Evolutionary conservation across 2,113 vertebrate species (phyloP).

Genomic region (Chlamydotis undulata): DNA sequence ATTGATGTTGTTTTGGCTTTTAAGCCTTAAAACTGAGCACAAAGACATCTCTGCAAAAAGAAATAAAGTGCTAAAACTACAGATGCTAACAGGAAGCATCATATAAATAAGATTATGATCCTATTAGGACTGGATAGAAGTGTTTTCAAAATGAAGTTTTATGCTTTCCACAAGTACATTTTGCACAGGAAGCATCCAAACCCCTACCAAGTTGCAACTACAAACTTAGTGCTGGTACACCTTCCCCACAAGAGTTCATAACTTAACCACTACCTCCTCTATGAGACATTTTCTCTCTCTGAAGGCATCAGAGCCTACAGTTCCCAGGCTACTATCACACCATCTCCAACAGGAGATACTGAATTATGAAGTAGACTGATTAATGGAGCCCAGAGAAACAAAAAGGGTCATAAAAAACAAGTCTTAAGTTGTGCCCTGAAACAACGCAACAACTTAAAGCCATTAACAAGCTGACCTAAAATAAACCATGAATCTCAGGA

Average conservation of each 20-base stretch:
- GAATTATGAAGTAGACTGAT: background rate
- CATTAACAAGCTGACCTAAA: slow-evolving; percentile 38
- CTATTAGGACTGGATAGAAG: background rate
- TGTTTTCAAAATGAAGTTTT: background rate
- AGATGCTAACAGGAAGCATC: background rate
- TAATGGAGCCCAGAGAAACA: background rate
- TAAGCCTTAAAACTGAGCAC: background rate
- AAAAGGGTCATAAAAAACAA: background rate
- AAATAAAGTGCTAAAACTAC: background rate
- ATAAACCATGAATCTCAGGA: slow-evolving; percentile 45
- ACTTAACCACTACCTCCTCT: background rate
- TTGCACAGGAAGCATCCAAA: background rate
- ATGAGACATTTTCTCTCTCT: background rate
- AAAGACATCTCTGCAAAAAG: background rate
- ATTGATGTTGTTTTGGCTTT: background rate
- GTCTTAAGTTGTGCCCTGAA: background rate
- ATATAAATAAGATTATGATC: background rate
- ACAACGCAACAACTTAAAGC: background rate
- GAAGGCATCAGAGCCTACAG: background rate
- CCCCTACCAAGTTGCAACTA: background rate
- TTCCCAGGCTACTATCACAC: background rate
- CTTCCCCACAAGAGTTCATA: background rate
- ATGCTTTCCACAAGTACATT: background rate
- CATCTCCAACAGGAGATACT: background rate
- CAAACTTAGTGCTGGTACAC: background rate